Evolutionary conservation across 2,797 vertebrate genomes (phyloP), one percentile per base, ranked within the genome.

Genomic region (Capromys pilorides): DNA sequence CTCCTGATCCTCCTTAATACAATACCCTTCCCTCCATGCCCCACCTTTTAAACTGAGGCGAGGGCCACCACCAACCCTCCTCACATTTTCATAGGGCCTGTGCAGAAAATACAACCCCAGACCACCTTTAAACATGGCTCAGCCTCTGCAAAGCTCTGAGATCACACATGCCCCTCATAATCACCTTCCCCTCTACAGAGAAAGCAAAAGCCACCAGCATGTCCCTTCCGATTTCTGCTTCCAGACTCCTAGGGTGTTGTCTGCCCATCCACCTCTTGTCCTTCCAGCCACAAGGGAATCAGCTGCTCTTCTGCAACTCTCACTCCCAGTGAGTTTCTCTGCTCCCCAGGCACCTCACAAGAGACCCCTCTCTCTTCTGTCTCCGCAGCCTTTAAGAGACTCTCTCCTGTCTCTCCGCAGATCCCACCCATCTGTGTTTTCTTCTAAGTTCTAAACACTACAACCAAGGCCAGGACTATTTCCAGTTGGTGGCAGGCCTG

Each of bases 81-180:
- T 28, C n/a, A 14, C 2, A 33, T 88, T 82, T 75, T 59, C 86
- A 28, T 1, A 8, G 61, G 7, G 67, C 26, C 49, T 61, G 49
- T 49, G 16, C 41, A 81, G 54, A 64, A 86, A 73, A 75, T n/a
- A n/a, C 78, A 5, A 10, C 45, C 39, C 84, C 69, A 89, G 62
- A 59, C 26, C 36, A 24, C 22, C 31, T 88, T 84, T 54, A 41
- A 67, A 64, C 39, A 49, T 1, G 57, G 1, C 31, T 49, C 28
- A 19, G 39, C 33, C 77, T 71, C 49, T n/a, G 90, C 75, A 88
- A 54, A 77, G 82, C 81, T 86, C 90, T 86, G 67, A 86, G 45
- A 81, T 22, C 28, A 75, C 39, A 41, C 28, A 12, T 19, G 21
- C 14, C n/a, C 67, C 22, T 61, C 26, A 78, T 2, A 19, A 73